phyloP scores from a whole-genome alignment of 2,888 invertebrate genomes.

The Odiellus spinosus region DNA sequence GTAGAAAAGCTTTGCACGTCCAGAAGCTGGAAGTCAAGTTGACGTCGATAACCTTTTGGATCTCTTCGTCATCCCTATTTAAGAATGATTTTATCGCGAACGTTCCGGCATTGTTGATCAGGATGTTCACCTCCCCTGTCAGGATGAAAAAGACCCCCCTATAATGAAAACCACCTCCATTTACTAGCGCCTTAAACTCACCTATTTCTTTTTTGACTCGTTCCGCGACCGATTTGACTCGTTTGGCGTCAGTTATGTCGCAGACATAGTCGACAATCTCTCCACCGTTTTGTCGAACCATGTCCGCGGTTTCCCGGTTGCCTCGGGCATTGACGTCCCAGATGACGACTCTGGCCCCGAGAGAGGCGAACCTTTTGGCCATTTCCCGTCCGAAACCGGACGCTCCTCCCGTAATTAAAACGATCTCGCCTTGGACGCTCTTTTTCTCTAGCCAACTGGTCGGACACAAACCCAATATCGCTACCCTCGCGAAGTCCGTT shows the following conservation, averaged over 20 bases:
- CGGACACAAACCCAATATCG: too few species aligned
- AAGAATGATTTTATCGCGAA: constrained; percentile 62
- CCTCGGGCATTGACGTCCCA: constrained; percentile 69
- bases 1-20: constrained; percentile 84
- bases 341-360: constrained; percentile 58
- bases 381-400: constrained; percentile 67
- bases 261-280: constrained; percentile 61
- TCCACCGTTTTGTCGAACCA: constrained; percentile 50
- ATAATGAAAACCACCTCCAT: too few species aligned
- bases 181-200: constrained; percentile 57
- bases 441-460: too few species aligned
- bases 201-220: constrained; percentile 59
- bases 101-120: constrained; percentile 89
- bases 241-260: constrained; percentile 61
- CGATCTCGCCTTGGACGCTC: constrained; percentile 55
- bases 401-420: constrained; percentile 74
- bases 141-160: too few species aligned
- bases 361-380: constrained; percentile 52
- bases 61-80: constrained; percentile 67
- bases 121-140: too few species aligned
- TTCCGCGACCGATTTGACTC: constrained; percentile 59
- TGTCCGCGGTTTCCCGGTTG: constrained; percentile 26
- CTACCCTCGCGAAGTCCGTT: too few species aligned
- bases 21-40: constrained; percentile 82
- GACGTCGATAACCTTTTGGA: constrained; percentile 74